phyloP scores from a whole-genome alignment of 2,888 invertebrate genomes.

The Diadegma fenestrale region DNA sequence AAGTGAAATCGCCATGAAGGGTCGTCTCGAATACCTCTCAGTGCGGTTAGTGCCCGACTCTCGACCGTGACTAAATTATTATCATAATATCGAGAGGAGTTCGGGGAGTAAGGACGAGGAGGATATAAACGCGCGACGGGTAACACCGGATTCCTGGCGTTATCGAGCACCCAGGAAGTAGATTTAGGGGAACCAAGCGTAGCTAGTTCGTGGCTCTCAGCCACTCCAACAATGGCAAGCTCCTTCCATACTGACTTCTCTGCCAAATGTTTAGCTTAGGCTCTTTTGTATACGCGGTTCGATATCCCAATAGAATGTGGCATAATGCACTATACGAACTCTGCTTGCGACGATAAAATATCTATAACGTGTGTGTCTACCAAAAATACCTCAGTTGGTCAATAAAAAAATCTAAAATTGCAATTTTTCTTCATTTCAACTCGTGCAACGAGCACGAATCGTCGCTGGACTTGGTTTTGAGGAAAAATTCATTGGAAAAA shows the following conservation, averaged over 20 bases:
- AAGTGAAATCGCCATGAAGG: constrained; percentile 47
- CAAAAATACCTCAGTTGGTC: constrained; percentile 2
- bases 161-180: constrained; percentile 66
- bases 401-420: not conserved
- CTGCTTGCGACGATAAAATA: not conserved
- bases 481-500: too few species aligned
- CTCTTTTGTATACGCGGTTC: constrained; percentile 25
- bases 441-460: not conserved
- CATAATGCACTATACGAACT: constrained; percentile 1
- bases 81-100: constrained; percentile 68
- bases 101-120: constrained; percentile 37
- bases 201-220: constrained; percentile 51
- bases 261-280: constrained; percentile 55
- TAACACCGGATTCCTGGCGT: constrained; percentile 66
- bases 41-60: constrained; percentile 57
- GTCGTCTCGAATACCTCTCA: constrained; percentile 62
- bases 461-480: not conserved
- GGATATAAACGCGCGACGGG: constrained; percentile 54
- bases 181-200: constrained; percentile 62
- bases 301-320: constrained; percentile 25
- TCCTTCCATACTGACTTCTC: constrained; percentile 29
- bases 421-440: not conserved
- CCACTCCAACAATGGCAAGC: constrained; percentile 61
- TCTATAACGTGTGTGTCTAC: not conserved
- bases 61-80: constrained; percentile 68